A percentile compares a stretch with the other conserved stretches of the same genome.
phyloP scores from a whole-genome alignment of 2,113 vertebrate genomes.

The Peromyscus polionotus region DNA sequence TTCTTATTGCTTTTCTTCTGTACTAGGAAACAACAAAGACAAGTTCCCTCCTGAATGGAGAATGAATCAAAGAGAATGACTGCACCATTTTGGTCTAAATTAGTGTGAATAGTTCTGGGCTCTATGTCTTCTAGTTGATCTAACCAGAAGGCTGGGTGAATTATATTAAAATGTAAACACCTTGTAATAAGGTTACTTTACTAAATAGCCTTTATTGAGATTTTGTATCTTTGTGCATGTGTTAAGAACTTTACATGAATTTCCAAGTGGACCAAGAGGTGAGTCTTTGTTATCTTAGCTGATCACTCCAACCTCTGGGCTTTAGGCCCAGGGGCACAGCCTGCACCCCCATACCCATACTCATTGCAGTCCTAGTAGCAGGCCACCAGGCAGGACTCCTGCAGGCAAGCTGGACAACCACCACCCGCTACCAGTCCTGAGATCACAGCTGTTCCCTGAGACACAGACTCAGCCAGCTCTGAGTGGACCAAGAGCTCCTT shows the following conservation, averaged over 20 bases:
- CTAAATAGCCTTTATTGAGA: constrained; percentile 8
- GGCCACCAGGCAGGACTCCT: too few species aligned
- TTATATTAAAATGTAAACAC: not conserved
- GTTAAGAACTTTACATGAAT: not conserved
- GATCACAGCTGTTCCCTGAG: too few species aligned
- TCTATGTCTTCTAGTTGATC: not conserved
- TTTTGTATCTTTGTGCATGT: not conserved
- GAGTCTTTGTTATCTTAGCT: too few species aligned
- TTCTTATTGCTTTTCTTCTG: constrained; percentile 34
- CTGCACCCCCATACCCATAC: too few species aligned
- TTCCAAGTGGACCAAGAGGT: too few species aligned
- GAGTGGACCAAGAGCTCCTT: too few species aligned
- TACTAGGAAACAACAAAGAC: constrained; percentile 28
- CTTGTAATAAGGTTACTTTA: not conserved
- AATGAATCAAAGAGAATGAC: constrained; percentile 18
- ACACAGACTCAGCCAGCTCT: too few species aligned
- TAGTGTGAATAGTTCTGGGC: not conserved
- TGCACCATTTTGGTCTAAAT: constrained; percentile 1
- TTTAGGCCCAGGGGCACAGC: too few species aligned
- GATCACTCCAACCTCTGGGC: too few species aligned
- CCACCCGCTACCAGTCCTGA: too few species aligned
- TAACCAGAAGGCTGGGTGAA: not conserved
- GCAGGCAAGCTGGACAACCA: too few species aligned
- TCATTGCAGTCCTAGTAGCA: too few species aligned
- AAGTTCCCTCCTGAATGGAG: not conserved